Conservation (phyloP, 2,113 vertebrate species). For the Siniperca chuatsi region DNA sequence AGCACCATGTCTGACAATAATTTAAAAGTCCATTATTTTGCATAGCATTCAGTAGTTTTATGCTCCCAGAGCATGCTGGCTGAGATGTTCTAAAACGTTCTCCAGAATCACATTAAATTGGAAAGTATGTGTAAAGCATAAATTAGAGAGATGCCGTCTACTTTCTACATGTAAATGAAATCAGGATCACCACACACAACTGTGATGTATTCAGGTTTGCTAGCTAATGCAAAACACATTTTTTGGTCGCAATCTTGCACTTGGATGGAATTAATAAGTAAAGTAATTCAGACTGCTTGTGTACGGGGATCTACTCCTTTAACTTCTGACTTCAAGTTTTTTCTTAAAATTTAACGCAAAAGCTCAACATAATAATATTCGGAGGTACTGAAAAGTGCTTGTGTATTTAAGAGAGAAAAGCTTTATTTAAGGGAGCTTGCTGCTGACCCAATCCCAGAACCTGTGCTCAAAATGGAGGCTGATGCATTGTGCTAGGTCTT, state of each 20-base stretch:
- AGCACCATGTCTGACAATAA: neutral
- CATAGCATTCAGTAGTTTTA: neutral
- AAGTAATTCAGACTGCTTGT: neutral
- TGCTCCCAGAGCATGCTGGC: neutral
- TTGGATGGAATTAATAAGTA: neutral
- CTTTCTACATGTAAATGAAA: neutral
- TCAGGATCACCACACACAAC: neutral
- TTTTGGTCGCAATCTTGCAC: neutral
- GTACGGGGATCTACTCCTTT: neutral
- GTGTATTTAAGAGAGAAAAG: neutral
- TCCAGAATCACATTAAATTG: neutral
- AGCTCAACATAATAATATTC: neutral
- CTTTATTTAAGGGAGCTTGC: neutral
- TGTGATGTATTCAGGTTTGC: neutral
- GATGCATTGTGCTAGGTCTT: neutral
- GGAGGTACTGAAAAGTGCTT: neutral
- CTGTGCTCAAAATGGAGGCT: neutral
- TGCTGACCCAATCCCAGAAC: conserved; percentile 6
- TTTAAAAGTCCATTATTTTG: neutral
- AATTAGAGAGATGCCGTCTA: neutral
- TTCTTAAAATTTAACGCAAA: neutral
- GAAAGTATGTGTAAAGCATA: neutral
- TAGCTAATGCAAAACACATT: neutral
- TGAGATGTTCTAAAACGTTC: neutral
- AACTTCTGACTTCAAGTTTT: neutral